Conservation (phyloP, 2,888 invertebrate genomes). For the Epirrita christyi region DNA sequence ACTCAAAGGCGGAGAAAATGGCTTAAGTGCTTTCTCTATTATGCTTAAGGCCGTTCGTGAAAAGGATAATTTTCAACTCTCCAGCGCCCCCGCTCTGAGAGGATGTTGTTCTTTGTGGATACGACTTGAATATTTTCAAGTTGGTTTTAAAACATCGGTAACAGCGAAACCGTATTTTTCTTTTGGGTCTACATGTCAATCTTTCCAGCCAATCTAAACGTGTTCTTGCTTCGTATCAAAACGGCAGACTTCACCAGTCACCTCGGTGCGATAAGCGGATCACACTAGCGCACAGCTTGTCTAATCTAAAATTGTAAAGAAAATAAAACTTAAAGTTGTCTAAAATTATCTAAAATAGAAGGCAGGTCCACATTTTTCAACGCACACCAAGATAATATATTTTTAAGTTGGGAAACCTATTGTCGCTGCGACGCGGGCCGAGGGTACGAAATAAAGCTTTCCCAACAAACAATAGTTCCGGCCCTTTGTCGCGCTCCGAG, state of each 20-base stretch:
- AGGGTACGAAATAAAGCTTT: constrained; percentile 84
- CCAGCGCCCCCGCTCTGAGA: constrained; percentile 66
- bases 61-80: constrained; percentile 85
- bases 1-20: constrained; percentile 85
- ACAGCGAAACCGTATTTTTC: not conserved
- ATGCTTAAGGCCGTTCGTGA: constrained; percentile 84
- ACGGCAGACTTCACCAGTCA: no score
- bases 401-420: constrained; percentile 85
- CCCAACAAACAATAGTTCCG: constrained; percentile 85
- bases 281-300: no score
- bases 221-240: no score
- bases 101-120: constrained; percentile 60
- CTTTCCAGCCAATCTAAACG: no score
- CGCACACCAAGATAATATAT: constrained; percentile 74
- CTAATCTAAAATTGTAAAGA: no score
- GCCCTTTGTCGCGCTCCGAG: constrained; percentile 80
- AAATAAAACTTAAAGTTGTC: no score
- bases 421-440: constrained; percentile 72
- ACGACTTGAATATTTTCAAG: constrained; percentile 32
- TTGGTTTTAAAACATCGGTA: not conserved
- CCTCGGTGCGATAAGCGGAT: no score
- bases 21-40: constrained; percentile 85
- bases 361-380: constrained; percentile 53
- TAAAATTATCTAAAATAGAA: not conserved
- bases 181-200: no score